A percentile compares a stretch with the other conserved stretches of the same genome.
phyloP scores from a whole-genome alignment of 2,888 invertebrate species.

The Dioctria rufipes region DNA sequence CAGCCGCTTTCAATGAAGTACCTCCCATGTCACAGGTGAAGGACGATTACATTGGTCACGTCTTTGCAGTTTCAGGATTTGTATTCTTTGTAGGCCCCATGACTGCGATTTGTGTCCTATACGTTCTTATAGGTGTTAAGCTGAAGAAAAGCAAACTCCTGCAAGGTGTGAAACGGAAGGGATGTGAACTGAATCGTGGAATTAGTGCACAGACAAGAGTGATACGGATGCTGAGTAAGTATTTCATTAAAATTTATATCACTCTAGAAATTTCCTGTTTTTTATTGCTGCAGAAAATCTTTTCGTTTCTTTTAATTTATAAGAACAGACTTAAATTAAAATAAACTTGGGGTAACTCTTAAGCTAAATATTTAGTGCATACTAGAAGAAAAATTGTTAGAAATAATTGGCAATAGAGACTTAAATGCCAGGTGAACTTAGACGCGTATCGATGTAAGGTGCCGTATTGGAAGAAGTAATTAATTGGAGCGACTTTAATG shows the following conservation, averaged over 20 bases:
- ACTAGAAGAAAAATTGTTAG: too few relatives aligned
- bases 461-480: too few relatives aligned
- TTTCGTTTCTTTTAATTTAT: too few relatives aligned
- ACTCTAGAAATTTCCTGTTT: too few relatives aligned
- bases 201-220: constrained; percentile 78
- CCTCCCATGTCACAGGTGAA: constrained; percentile 65
- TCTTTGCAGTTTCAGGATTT: constrained; percentile 85
- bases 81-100: constrained; percentile 90
- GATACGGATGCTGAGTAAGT: constrained; percentile 87
- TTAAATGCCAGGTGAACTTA: too few relatives aligned
- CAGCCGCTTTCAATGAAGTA: constrained; percentile 17
- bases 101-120: constrained; percentile 87
- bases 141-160: constrained; percentile 78
- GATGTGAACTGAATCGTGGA: constrained; percentile 72
- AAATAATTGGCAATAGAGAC: too few relatives aligned
- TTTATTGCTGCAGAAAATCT: too few relatives aligned
- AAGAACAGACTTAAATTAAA: too few relatives aligned
- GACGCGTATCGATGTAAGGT: too few relatives aligned
- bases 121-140: constrained; percentile 83
- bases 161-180: constrained; percentile 74
- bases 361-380: too few relatives aligned
- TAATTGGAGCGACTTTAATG: too few relatives aligned
- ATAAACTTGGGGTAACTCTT: too few relatives aligned
- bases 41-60: constrained; percentile 74
- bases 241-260: constrained; percentile 6